Base-by-base conservation (phyloP, 2,888 invertebrate genomes). In the Shargacucullia verbasci region DNA sequence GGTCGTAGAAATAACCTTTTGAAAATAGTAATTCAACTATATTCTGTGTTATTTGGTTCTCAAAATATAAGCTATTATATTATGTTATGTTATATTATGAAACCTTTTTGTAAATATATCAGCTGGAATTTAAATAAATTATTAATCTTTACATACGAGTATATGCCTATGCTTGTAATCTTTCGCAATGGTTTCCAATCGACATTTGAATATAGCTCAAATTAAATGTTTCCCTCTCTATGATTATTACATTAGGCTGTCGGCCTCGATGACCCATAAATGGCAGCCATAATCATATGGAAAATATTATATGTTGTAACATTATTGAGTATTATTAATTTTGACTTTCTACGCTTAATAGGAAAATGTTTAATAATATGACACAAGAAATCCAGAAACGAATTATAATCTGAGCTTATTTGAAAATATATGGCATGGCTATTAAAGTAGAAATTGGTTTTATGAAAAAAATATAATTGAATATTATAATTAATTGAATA, bases 291-390 rank as follows among this genome's bases (percentile, higher is more conserved):
- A 40, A 33, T 34, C 14, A 14, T 39, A 52, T 48, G 50, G 35
- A 20, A 48, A 64, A 64, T 35, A 11, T 33, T 15, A 5, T 55
- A 48, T 57, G 35, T 52, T 46, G n/a, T 33, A 52, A 47, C 20
- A 29, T 11, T 15, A 3, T 35, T 33, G 12, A 50, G 38, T 46
- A 37, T 50, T 41, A 56, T 34, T 43, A 35, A 47, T 35, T 52
- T 50, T n/a, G 13, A 11, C 14, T 47, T 61, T 34, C 33, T 43
- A 31, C n/a, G 29, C 12, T 14, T 25, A 25, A 44, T 15, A 39
- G n/a, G 9, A 27, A 48, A 48, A 31, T 29, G n/a, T 55, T 15
- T 39, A 39, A 13, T 34, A 12, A 27, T 29, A 9, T 29, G 29
- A 6, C 20, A 14, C 14, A 20, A 11, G 1, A 13, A 8, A n/a